Evolutionary conservation across 1,140 invertebrate species (phyloP).

Genomic region (Helicorthomorpha holstii): DNA sequence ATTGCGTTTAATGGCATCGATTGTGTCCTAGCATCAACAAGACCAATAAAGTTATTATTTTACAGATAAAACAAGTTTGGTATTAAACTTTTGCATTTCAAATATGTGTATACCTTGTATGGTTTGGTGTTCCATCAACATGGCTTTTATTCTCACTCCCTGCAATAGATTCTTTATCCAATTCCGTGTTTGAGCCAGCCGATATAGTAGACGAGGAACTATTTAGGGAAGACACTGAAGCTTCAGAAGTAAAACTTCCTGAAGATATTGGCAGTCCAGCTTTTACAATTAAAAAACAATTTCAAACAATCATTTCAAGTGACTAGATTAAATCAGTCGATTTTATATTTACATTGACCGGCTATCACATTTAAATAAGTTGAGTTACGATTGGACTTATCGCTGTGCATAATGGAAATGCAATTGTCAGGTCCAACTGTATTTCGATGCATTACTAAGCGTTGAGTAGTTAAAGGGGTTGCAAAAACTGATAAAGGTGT

Average conservation of each 20-base stretch:
- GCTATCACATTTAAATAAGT: slow-evolving; percentile 60
- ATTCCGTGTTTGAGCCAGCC: no score
- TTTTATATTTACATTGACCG: slow-evolving; percentile 45
- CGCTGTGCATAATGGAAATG: not conserved
- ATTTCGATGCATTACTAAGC: not conserved
- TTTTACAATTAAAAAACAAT: not conserved
- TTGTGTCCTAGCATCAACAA: slow-evolving; percentile 13
- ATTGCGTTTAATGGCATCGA: slow-evolving; percentile 13
- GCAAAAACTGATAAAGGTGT: not conserved
- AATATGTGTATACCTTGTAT: no score
- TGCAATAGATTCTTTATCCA: no score
- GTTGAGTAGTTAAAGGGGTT: slow-evolving; percentile 1
- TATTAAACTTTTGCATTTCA: no score
- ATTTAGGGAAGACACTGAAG: not conserved
- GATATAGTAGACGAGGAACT: not conserved
- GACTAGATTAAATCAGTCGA: no score
- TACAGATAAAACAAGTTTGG: no score
- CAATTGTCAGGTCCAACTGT: not conserved
- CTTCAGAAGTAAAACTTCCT: not conserved
- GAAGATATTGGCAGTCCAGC: not conserved
- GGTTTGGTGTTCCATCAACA: no score
- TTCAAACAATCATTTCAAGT: no score
- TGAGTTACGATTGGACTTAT: slow-evolving; percentile 38
- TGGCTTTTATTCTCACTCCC: no score
- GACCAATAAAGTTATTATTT: no score